Base-by-base conservation (phyloP, 35 echinoderm and acorn worm species). In the Apostichopus japonicus region DNA sequence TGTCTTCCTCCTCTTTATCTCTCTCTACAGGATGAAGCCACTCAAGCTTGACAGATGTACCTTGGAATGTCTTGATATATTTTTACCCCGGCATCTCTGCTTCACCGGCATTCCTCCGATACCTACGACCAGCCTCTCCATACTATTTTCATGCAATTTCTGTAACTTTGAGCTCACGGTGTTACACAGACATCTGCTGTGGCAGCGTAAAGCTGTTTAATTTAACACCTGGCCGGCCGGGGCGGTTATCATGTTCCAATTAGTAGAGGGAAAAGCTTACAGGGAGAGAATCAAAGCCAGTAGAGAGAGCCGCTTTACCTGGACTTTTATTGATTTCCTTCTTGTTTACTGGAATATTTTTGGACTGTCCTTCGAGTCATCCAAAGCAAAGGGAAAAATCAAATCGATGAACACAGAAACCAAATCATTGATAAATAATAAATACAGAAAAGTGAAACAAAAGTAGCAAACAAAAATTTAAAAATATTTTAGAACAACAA, bases 231-330 rank as follows among this genome's bases (percentile, higher is more conserved):
- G 81, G 56, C 81, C 56, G 51, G 21, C 81, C 53, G 16, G 56
- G 54, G 81, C 54, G 16, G 54, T 84, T 84, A 84, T 84, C 81
- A 84, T 84, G 81, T 84, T 84, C 81, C 81, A 84, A 84, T 84
- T 84, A 84, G 81, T 19, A 5, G 23, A 84, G 81, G n/a, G 24
- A 23, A 84, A 84, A 57, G 81, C 53, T 84, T 75, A 19, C 81
- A 84, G 81, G 53, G 56, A 84, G 54, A 62, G 24, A 84, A 84
- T 84, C 81, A 57, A 84, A 84, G 81, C 9, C 53, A 57, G 56
- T 8, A 16, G 55, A 84, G 81, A 24, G 21, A 15, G 54, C 11
- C 23, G 53, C 55, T 24, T 23, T 84, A 84, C 81, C 81, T 84
- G 81, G 81, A 75, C 80, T n/a, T 84, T 57, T 84, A 84, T 84